phyloP scores from a whole-genome alignment of 2,797 vertebrate genomes.

The Triplophysa yarkandensis region DNA sequence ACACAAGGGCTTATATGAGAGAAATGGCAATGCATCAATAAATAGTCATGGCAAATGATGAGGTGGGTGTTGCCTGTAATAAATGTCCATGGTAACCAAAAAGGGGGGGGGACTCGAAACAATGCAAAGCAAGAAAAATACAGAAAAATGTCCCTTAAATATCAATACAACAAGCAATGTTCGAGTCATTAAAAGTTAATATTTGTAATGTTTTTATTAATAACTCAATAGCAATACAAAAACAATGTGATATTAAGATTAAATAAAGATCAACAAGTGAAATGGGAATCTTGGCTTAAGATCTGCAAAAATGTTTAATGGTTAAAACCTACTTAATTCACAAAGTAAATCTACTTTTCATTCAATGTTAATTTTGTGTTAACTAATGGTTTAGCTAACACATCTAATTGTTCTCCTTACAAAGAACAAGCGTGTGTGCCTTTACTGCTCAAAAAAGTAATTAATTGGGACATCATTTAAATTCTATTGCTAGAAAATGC shows the following conservation, averaged over 20 bases:
- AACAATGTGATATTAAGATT: neutral
- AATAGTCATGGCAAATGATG: no score
- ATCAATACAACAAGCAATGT: no score
- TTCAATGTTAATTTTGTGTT: neutral
- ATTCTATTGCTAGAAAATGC: neutral
- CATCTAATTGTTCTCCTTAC: neutral
- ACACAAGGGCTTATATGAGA: no score
- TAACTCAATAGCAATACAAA: neutral
- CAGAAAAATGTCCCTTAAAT: no score
- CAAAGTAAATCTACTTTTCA: neutral
- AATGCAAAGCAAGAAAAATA: no score
- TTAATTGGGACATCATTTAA: neutral
- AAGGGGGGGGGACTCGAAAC: no score
- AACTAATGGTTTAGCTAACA: neutral
- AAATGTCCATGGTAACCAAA: no score
- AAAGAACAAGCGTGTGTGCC: neutral
- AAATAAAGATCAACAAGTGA: neutral
- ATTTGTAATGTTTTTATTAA: neutral
- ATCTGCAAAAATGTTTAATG: neutral
- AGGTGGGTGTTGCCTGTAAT: no score
- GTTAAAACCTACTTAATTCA: neutral
- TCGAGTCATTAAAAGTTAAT: no score
- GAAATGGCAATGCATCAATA: no score
- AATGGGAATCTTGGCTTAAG: neutral
- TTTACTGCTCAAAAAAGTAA: neutral